Base-by-base conservation (phyloP, 2,888 invertebrate species). In the Meiosimyza decipiens region DNA sequence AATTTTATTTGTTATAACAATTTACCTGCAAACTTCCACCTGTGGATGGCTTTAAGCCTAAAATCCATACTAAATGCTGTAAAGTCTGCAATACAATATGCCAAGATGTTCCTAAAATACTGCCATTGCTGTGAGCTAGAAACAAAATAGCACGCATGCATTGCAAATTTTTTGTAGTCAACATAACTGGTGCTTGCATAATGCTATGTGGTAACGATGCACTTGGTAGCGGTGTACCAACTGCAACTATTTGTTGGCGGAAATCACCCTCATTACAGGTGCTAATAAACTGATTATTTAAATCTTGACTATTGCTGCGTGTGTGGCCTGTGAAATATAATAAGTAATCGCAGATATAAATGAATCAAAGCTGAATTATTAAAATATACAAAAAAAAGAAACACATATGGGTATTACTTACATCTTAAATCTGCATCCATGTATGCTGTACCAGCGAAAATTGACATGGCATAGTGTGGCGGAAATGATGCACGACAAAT, bases 401-500 rank as follows among this genome's bases (percentile, higher is more conserved):
- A 28, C 33, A 40, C 7, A 55, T 22, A 33, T 33, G 2, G 62
- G 5, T 13, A 55, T 13, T 5, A 64, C 76, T 77, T 76, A 84
- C 86, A 84, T 78, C 86, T 81, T 18, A 86, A 77, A 77, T 86
- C 87, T n/a, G 88, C 88, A 67, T 90, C 90, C 76, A 90, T 89
- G 47, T 91, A 90, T 22, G 89, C 89, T 71, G 89, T 89, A 81
- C 91, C 94, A 74, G 84, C 82, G 76, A 97, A 89, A 59, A 97
- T 94, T 4, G 96, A 95, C 79, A 97, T 90, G 74, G 96, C 95
- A 88, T 98, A 98, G 88, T 96, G 96, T 1, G 97, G 96, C 1
- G 98, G 99, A 78, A 99, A 89, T 0, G 98, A 97, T n/a, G 95
- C 94, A 85, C 97, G 96, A 87, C 99, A 99, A 81, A 99, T 92